These are phyloP conservation scores for Aphelinus atriplicis DNA, from an alignment of 1,140 invertebrate species.

Conservation along the genomic window DNA sequence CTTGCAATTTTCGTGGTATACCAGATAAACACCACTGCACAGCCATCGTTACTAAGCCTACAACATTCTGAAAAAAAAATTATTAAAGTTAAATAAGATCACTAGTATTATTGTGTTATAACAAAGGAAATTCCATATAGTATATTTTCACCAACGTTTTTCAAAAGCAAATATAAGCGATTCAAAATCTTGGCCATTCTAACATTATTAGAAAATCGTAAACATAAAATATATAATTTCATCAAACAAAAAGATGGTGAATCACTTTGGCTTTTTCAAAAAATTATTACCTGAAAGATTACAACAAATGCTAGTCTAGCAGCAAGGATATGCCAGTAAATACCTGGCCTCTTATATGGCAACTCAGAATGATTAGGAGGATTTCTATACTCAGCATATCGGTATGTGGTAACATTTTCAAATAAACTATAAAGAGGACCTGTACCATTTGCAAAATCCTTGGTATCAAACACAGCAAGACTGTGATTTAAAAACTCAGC, in stretches of 20 bases:
- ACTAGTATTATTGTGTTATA: no score
- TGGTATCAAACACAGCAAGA: constrained; percentile 82
- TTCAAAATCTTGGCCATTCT: no score
- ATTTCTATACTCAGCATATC: constrained; percentile 87
- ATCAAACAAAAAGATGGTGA: no score
- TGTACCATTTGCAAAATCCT: constrained; percentile 71
- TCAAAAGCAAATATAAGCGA: no score
- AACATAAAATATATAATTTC: no score
- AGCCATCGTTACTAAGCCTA: constrained; percentile 78
- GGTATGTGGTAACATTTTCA: constrained; percentile 61
- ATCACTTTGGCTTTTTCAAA: no score
- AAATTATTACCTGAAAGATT: constrained; percentile 80
- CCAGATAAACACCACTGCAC: constrained; percentile 87
- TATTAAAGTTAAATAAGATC: no score
- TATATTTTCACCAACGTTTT: no score
- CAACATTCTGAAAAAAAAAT: constrained; percentile 75
- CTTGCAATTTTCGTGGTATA: constrained; percentile 75
- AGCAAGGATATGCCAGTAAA: constrained; percentile 92
- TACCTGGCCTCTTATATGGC: constrained; percentile 77
- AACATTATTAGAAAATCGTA: no score
- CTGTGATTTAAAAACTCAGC: constrained; percentile 86
- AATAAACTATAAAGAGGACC: constrained; percentile 53
- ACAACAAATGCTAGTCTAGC: constrained; percentile 89
- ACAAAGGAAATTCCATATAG: no score
- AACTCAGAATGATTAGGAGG: constrained; percentile 71